Base-by-base conservation (phyloP, 1,140 invertebrate species). In the Paracyclopina nana region DNA sequence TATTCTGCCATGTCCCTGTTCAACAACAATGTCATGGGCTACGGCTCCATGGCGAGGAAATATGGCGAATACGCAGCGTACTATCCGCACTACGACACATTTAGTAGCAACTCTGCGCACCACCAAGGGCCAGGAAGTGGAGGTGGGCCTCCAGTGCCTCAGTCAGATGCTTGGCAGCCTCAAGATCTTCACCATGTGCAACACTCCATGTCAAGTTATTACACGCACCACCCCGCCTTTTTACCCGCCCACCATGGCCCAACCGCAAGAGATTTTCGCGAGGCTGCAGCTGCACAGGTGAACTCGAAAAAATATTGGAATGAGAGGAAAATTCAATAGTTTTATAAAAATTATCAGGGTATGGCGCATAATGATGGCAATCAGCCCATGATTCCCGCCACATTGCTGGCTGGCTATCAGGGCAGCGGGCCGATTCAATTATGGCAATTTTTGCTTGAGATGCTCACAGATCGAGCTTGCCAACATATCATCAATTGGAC, bases 401-500 rank as follows among this genome's bases (percentile, higher is more conserved):
- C 54, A 51, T 16, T 53, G 50, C 14, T 57, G 42, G 27, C 45
- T 38, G 28, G 52, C 41, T 40, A 50, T 50, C 28, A 51, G 55
- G 31, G 54, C 48, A 6, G 83, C 52, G 86, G 86, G 9, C 86
- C 86, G 4, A 91, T 92, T 61, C 86, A 91, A 61, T 67, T 97
- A 57, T 97, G 92, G 92, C 91, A 97, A 68, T 97, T 97, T 67
- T 70, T 97, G 29, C 67, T 97, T 48, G 91, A 96, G 66, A 72
- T 95, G 24, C 69, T 97, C 24, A 95, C 91, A 46, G 91, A 97
- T 68, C 94, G 94, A 66, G 77, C 79, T 40, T 95, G 88, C 67
- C 87, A 95, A 64, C 76, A 78, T 22, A 95, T 95, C 63, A 96
- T 97, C 60, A 86, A 83, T 53, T 97, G 92, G 92, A 95, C 90